Conservation (phyloP, 2,888 invertebrate genomes). For the Pterostichus niger region DNA sequence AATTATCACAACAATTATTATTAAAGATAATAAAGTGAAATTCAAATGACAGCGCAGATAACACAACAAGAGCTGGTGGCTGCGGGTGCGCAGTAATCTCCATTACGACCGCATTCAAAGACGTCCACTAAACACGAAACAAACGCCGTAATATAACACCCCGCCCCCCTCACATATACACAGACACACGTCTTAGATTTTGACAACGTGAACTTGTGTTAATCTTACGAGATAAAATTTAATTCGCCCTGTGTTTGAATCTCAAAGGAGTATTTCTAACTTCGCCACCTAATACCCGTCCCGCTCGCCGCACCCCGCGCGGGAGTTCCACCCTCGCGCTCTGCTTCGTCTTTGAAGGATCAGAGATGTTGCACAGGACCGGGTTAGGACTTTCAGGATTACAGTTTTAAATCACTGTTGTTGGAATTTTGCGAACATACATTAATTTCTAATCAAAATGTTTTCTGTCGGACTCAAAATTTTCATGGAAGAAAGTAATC, state of each 20-base stretch:
- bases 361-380: neutral
- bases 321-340: neutral
- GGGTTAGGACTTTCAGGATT: neutral
- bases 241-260: slow-evolving; percentile 64
- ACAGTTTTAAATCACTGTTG: neutral
- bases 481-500: too few species aligned
- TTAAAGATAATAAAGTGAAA: slow-evolving; percentile 62
- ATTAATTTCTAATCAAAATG: too few species aligned
- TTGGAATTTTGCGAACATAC: too few species aligned
- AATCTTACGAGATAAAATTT: slow-evolving; percentile 66
- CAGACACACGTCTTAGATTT: slow-evolving; percentile 65
- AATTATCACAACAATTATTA: slow-evolving; percentile 60
- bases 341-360: neutral
- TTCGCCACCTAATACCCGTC: slow-evolving; percentile 67
- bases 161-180: slow-evolving; percentile 10
- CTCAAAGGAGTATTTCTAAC: slow-evolving; percentile 68
- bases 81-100: slow-evolving; percentile 53
- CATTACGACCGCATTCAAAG: slow-evolving; percentile 62
- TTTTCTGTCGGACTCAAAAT: too few species aligned
- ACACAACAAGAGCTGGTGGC: slow-evolving; percentile 24
- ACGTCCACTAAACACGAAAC: slow-evolving; percentile 62
- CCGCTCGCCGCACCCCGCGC: slow-evolving; percentile 56
- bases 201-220: slow-evolving; percentile 66
- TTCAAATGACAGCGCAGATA: slow-evolving; percentile 59
- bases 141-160: slow-evolving; percentile 57